These are phyloP conservation scores for Hippoglossus hippoglossus DNA, from an alignment of 2,797 vertebrate genomes.

Conservation along the genomic window DNA sequence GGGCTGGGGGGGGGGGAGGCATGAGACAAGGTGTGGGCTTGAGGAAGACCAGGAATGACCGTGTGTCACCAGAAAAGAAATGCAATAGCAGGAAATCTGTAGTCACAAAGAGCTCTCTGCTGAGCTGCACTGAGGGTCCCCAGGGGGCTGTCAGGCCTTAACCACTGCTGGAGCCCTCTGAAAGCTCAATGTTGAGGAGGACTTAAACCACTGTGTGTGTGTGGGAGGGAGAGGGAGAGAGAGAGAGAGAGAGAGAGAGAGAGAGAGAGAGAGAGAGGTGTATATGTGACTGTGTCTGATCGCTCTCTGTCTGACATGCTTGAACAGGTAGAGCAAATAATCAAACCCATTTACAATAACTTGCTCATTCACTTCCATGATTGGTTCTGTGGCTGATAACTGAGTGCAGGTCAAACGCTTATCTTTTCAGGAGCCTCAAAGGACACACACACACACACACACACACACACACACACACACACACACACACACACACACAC, in stretches of 20 bases:
- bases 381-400: conserved; percentile 13
- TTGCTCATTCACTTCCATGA: conserved; percentile 29
- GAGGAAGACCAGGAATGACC: conserved; percentile 28
- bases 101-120: conserved; percentile 63
- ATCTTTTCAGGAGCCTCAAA: conserved; percentile 8
- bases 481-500: no score
- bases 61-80: conserved; percentile 58
- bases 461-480: no score
- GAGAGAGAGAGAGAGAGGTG: conserved; percentile 6
- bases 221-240: neutral
- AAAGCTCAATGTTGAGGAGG: conserved; percentile 48
- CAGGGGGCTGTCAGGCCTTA: conserved; percentile 57
- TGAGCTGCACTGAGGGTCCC: conserved; percentile 48
- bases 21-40: conserved; percentile 40
- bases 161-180: conserved; percentile 48
- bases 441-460: neutral
- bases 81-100: conserved; percentile 71
- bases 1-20: conserved; percentile 7
- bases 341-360: conserved; percentile 43
- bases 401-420: conserved; percentile 25
- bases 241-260: neutral
- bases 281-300: conserved; percentile 16
- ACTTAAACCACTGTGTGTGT: conserved; percentile 39
- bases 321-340: conserved; percentile 45
- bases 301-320: conserved; percentile 20